phyloP scores from a whole-genome alignment of 2,888 invertebrate genomes.

The Isoperla grammatica region DNA sequence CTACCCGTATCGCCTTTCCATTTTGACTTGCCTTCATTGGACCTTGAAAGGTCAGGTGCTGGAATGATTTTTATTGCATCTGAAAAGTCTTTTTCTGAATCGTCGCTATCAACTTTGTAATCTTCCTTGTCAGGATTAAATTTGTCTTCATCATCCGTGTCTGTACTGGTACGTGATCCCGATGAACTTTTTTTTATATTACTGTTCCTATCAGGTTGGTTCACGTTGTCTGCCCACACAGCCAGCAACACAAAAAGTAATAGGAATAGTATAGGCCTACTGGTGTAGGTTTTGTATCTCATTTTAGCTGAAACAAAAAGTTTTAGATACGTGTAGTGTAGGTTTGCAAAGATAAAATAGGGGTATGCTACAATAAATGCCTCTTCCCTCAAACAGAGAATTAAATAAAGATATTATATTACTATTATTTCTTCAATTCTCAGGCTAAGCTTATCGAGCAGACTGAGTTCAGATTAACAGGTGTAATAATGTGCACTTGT shows the following conservation, averaged over 20 bases:
- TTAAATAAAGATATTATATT: too few species aligned
- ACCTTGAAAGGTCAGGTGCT: slow-evolving; percentile 44
- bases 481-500: too few species aligned
- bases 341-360: too few species aligned
- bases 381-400: too few species aligned
- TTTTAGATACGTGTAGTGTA: too few species aligned
- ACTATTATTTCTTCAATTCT: too few species aligned
- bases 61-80: slow-evolving; percentile 33
- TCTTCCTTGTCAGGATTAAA: slow-evolving; percentile 40
- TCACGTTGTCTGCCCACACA: slow-evolving; percentile 4
- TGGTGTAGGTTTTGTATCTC: slow-evolving; percentile 22
- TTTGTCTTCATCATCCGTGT: slow-evolving; percentile 29
- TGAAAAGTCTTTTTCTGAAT: slow-evolving; percentile 14
- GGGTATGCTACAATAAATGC: too few species aligned
- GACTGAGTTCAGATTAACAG: too few species aligned
- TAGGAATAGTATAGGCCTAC: slow-evolving; percentile 9
- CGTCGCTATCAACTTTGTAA: slow-evolving; percentile 40
- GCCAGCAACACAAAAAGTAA: slow-evolving; percentile 11
- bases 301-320: slow-evolving; percentile 24
- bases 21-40: slow-evolving; percentile 37
- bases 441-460: too few species aligned
- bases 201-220: background rate
- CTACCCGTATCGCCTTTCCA: slow-evolving; percentile 13
- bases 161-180: background rate
- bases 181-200: background rate